Conservation (phyloP, 1,140 invertebrate species). For the Megalopta genalis region DNA sequence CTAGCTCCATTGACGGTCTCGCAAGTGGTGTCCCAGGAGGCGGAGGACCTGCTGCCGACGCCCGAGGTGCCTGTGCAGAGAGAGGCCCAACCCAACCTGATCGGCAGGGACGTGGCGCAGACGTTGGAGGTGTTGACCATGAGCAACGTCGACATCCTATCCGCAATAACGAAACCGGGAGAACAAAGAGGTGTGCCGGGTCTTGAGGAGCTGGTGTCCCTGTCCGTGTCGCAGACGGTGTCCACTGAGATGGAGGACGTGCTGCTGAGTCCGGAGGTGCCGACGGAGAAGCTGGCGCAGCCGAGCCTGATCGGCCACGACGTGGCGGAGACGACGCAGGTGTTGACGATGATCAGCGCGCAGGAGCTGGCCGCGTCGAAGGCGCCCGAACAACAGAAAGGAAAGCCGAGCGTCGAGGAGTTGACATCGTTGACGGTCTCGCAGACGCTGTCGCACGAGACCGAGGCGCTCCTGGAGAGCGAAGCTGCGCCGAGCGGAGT, state of each 20-base stretch:
- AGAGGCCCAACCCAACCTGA: conserved; percentile 62
- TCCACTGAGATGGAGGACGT: conserved; percentile 60
- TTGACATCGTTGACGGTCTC: conserved; percentile 63
- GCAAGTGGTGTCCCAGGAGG: conserved; percentile 68
- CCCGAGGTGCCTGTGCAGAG: conserved; percentile 59
- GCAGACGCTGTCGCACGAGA: conserved; percentile 64
- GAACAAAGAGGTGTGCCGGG: conserved; percentile 58
- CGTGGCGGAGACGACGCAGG: conserved; percentile 66
- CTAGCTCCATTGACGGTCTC: conserved; percentile 61
- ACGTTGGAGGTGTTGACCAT: conserved; percentile 66
- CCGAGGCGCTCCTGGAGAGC: conserved; percentile 55
- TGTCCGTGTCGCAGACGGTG: conserved; percentile 64
- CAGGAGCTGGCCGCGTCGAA: conserved; percentile 54
- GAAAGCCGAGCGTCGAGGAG: conserved; percentile 66
- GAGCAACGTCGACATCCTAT: conserved; percentile 39
- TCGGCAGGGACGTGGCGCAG: conserved; percentile 67
- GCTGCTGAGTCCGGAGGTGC: conserved; percentile 49
- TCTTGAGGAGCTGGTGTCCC: conserved; percentile 62
- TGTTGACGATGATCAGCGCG: conserved; percentile 62
- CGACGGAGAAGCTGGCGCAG: conserved; percentile 57
- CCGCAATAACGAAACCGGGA: conserved; percentile 47
- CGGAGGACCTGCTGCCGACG: conserved; percentile 58
- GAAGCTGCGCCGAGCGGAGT: conserved; percentile 40
- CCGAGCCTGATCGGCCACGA: conserved; percentile 66
- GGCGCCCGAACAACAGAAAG: conserved; percentile 62